Percentiles rank a stretch among this genome's conserved stretches.
Evolutionary conservation across 2,797 vertebrate genomes (phyloP).

Genomic region (Corythornis leucogaster): DNA sequence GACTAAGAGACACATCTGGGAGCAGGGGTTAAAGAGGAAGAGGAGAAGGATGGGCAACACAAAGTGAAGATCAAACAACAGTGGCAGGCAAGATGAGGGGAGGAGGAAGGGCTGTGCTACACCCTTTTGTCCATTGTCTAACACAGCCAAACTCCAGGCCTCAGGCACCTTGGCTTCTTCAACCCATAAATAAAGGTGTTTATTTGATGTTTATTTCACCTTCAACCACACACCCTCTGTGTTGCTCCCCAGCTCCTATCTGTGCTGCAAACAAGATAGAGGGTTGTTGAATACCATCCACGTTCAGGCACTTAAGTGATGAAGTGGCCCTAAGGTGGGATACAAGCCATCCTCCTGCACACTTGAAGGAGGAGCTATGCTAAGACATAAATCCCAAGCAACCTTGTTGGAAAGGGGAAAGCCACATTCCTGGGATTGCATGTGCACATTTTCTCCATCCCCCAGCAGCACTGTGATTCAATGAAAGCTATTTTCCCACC

Average conservation of each 20-base stretch:
- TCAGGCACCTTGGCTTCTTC: not conserved
- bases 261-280: not conserved
- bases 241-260: not conserved
- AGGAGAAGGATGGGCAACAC: not conserved
- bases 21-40: not conserved
- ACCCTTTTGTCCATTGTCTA: fast-evolving
- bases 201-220: not conserved
- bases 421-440: not conserved
- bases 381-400: fast-evolving
- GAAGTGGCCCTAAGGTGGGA: not conserved
- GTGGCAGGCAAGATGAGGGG: not conserved
- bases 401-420: not conserved
- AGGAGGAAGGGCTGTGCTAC: fast-evolving
- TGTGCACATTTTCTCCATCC: not conserved
- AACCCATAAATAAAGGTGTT: not conserved
- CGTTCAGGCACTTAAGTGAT: not conserved
- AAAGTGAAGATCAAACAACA: not conserved
- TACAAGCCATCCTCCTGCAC: fast-evolving
- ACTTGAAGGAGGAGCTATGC: not conserved
- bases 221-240: fast-evolving
- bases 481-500: not conserved
- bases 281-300: not conserved
- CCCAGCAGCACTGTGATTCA: not conserved
- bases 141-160: fast-evolving
- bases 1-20: fast-evolving